Percentiles rank a stretch among this genome's conserved stretches.
Conservation (phyloP, 2,888 invertebrate genomes). For the Melikaiella ostensackeni region DNA sequence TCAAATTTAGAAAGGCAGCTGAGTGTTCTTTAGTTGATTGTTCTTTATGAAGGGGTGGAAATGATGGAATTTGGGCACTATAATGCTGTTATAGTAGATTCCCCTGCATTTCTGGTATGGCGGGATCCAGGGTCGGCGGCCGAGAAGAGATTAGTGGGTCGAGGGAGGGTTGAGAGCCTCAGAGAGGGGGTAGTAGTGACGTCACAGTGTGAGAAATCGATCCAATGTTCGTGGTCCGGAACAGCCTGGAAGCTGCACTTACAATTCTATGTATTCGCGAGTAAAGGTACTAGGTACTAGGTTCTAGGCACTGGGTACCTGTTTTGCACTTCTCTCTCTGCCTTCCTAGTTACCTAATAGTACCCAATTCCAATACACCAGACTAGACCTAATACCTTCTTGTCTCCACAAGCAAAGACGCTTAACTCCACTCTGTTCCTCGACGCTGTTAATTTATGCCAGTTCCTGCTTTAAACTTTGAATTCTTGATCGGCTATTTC, state of each 20-base stretch:
- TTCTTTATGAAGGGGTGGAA: slow-evolving; percentile 4
- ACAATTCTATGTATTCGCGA: slow-evolving; percentile 4
- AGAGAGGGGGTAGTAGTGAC: slow-evolving; percentile 45
- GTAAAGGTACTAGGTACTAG: not conserved
- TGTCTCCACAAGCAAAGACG: not conserved
- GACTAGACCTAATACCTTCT: slow-evolving; percentile 19
- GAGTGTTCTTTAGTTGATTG: slow-evolving; percentile 4
- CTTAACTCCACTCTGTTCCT: not conserved
- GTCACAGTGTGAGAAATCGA: slow-evolving; percentile 59
- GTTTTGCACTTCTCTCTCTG: not conserved
- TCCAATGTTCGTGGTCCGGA: slow-evolving; percentile 57
- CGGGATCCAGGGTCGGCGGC: slow-evolving; percentile 27
- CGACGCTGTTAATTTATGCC: slow-evolving; percentile 5
- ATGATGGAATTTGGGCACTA: slow-evolving; percentile 33
- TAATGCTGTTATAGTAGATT: slow-evolving; percentile 31
- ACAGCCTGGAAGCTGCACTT: slow-evolving; percentile 52
- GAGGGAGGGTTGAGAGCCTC: slow-evolving; percentile 15
- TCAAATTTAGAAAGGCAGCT: not conserved
- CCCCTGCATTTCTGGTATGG: slow-evolving; percentile 25
- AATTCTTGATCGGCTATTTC: slow-evolving; percentile 11
- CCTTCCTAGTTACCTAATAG: not conserved
- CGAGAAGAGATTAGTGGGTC: slow-evolving; percentile 7
- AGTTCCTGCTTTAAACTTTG: slow-evolving; percentile 8
- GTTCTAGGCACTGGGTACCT: slow-evolving; percentile 2
- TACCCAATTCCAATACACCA: not conserved